These are phyloP conservation scores for Trachelus stipa DNA, from an alignment of 2,888 invertebrate genomes.

Conservation along the genomic window DNA sequence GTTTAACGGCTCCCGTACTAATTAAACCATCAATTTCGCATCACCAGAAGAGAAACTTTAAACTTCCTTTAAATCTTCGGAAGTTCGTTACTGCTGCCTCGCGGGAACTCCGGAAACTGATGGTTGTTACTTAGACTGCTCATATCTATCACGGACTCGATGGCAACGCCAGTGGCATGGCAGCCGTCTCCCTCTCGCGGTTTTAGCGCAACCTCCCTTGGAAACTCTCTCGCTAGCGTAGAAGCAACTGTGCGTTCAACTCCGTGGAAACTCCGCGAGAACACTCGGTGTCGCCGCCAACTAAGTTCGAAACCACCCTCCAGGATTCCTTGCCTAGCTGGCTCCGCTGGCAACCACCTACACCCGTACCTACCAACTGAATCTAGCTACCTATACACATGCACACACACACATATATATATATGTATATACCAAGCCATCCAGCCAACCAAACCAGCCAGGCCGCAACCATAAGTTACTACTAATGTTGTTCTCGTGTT, in stretches of 20 bases:
- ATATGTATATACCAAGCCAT: constrained; percentile 13
- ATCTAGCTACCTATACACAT: neutral
- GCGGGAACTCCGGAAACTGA: constrained; percentile 51
- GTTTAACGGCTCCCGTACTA: constrained; percentile 28
- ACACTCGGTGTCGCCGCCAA: constrained; percentile 60
- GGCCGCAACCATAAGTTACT: constrained; percentile 63
- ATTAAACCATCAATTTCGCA: constrained; percentile 49
- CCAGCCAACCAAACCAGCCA: constrained; percentile 33
- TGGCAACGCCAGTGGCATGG: constrained; percentile 5
- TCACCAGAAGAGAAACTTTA: constrained; percentile 25
- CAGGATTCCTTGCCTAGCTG: constrained; percentile 42
- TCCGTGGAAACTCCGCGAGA: constrained; percentile 49
- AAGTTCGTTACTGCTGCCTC: constrained; percentile 50
- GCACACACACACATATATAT: neutral
- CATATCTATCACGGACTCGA: constrained; percentile 28
- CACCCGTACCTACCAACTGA: constrained; percentile 23
- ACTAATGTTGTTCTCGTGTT: constrained; percentile 66
- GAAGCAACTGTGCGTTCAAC: constrained; percentile 28
- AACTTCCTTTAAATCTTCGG: constrained; percentile 47
- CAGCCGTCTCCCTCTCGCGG: constrained; percentile 33
- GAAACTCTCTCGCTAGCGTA: constrained; percentile 35
- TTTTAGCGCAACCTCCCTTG: constrained; percentile 43
- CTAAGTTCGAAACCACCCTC: constrained; percentile 48
- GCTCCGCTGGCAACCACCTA: constrained; percentile 43
- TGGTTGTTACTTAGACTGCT: constrained; percentile 57